Percentiles rank a stretch among this genome's conserved stretches.
phyloP scores from a whole-genome alignment of 2,888 invertebrate species.

The Apeira syringaria region DNA sequence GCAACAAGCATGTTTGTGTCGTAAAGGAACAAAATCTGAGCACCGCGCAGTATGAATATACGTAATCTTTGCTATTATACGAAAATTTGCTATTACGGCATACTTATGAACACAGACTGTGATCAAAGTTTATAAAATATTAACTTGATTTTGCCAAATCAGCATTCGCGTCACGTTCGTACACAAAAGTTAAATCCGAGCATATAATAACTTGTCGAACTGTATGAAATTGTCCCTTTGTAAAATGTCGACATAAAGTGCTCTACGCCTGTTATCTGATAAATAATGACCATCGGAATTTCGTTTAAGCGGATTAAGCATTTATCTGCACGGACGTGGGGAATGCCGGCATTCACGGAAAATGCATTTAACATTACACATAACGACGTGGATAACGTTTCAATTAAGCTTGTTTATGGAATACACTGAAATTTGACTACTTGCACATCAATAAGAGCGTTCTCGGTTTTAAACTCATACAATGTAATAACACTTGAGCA shows the following conservation, averaged over 20 bases:
- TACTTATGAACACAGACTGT: slow-evolving; percentile 6
- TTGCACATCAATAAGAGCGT: too few relatives aligned
- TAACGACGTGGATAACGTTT: slow-evolving; percentile 3
- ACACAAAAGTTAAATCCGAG: slow-evolving; percentile 2
- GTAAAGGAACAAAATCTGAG: neutral
- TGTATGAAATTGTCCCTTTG: too few relatives aligned
- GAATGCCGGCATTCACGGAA: slow-evolving; percentile 6
- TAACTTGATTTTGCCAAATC: slow-evolving; percentile 3
- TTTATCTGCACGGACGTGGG: slow-evolving; percentile 10
- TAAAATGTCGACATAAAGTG: neutral
- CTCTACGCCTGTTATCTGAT: slow-evolving; percentile 1
- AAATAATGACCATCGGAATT: slow-evolving; percentile 14
- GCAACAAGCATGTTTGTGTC: neutral
- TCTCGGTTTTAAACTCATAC: too few relatives aligned
- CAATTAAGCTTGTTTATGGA: too few relatives aligned
- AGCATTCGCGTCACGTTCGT: slow-evolving; percentile 6
- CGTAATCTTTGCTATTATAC: neutral
- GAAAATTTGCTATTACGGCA: neutral
- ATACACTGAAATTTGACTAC: too few relatives aligned
- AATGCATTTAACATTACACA: slow-evolving; percentile 7
- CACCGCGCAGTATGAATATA: too few relatives aligned
- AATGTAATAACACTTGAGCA: too few relatives aligned
- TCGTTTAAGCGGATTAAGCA: slow-evolving; percentile 16
- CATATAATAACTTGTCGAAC: neutral
- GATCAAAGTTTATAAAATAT: slow-evolving; percentile 19